A percentile compares a stretch with the other conserved stretches of the same genome.
phyloP scores from a whole-genome alignment of 1,140 invertebrate species.

The Tetraneura akinire region DNA sequence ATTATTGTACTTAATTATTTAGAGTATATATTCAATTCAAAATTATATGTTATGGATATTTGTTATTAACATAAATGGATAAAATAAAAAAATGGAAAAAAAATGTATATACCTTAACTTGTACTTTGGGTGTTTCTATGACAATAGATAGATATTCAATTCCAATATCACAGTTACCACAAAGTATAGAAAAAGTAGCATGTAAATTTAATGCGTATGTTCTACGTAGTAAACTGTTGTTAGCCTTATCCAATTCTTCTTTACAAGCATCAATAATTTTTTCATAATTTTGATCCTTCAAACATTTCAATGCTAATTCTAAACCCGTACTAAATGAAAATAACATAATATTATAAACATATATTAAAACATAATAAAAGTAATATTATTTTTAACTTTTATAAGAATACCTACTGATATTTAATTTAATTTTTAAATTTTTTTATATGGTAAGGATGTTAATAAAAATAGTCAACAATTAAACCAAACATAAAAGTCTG shows the following conservation, averaged over 20 bases:
- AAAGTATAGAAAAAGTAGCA: constrained; percentile 79
- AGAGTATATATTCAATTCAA: too few species aligned
- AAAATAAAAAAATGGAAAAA: too few species aligned
- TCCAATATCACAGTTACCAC: constrained; percentile 72
- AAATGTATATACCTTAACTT: constrained; percentile 63
- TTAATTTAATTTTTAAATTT: too few species aligned
- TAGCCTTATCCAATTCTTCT: constrained; percentile 73
- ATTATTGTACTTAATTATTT: too few species aligned
- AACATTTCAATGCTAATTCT: constrained; percentile 67
- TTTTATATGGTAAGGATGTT: too few species aligned
- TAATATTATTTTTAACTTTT: too few species aligned
- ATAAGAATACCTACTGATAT: too few species aligned
- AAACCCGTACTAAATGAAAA: constrained; percentile 62
- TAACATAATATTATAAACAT: not conserved
- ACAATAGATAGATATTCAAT: constrained; percentile 70
- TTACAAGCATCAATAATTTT: constrained; percentile 77
- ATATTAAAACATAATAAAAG: too few species aligned
- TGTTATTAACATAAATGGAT: too few species aligned
- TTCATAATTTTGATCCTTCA: constrained; percentile 74
- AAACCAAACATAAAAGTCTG: too few species aligned
- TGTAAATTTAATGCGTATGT: constrained; percentile 75
- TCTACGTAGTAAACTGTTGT: constrained; percentile 60
- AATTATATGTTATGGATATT: too few species aligned
- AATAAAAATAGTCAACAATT: too few species aligned
- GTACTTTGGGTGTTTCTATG: constrained; percentile 65